Evolutionary conservation across 2,113 vertebrate genomes (phyloP).

Genomic region (Mormyrus lacerda): DNA sequence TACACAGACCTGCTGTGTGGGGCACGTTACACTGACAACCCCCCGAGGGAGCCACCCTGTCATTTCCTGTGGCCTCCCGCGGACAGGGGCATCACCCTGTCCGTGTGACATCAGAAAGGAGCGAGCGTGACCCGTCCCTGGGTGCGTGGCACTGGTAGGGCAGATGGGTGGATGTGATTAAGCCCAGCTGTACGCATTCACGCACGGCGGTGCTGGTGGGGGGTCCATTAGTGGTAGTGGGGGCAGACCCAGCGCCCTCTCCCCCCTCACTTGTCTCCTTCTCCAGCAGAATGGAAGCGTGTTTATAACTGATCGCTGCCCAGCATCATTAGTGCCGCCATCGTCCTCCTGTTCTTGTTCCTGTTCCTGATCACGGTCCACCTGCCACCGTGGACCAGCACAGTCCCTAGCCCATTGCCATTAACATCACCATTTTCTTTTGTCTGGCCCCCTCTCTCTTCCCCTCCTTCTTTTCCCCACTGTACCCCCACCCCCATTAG

Average conservation of each 20-base stretch:
- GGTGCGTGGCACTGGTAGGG: neutral
- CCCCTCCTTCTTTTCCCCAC: neutral
- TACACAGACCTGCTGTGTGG: neutral
- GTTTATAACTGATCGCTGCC: constrained; percentile 57
- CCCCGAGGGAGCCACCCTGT: neutral
- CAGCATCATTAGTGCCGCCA: neutral
- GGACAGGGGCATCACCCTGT: neutral
- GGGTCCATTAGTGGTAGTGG: constrained; percentile 45
- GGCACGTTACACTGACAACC: neutral
- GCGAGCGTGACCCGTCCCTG: neutral
- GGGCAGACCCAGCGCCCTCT: constrained; percentile 58
- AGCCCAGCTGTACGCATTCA: constrained; percentile 59
- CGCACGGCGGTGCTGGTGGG: constrained; percentile 30
- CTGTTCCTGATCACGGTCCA: neutral
- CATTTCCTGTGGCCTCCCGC: neutral
- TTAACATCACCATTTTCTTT: neutral
- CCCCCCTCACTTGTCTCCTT: constrained; percentile 63
- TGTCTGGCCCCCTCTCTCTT: neutral
- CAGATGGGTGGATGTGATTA: constrained; percentile 67
- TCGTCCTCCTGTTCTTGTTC: neutral
- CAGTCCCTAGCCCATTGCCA: neutral
- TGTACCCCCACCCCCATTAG: neutral
- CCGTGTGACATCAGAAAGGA: neutral
- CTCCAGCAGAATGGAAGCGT: constrained; percentile 49
- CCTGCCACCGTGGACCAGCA: neutral